Evolutionary conservation across 2,113 vertebrate species (phyloP).

Genomic region (Otolemur garnettii): DNA sequence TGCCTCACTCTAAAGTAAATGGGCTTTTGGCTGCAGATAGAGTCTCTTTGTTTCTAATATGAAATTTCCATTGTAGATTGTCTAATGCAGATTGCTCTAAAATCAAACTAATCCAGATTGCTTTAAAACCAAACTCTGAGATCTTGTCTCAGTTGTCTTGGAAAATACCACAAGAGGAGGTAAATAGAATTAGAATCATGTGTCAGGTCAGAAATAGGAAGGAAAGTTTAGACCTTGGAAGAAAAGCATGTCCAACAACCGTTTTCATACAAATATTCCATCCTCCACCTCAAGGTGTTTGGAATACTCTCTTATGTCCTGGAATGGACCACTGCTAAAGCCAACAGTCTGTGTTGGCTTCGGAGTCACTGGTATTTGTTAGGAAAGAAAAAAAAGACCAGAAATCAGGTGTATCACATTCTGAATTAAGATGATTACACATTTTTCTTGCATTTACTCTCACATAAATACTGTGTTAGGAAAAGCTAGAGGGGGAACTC

Average conservation of each 20-base stretch:
- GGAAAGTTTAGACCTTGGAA: not conserved
- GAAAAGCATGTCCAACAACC: not conserved
- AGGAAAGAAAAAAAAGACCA: not conserved
- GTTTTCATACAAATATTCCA: too few species aligned
- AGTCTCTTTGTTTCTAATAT: not conserved
- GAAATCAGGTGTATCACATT: not conserved
- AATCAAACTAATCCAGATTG: not conserved
- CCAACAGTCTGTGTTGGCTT: not conserved
- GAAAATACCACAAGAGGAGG: not conserved
- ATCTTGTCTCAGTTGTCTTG: not conserved
- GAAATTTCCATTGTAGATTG: not conserved
- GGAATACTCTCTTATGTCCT: too few species aligned
- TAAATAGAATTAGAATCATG: not conserved
- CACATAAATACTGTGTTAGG: not conserved
- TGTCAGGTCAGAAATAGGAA: not conserved
- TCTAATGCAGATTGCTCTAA: not conserved
- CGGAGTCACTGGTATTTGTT: not conserved
- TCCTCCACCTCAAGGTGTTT: too few species aligned
- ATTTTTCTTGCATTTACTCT: constrained; percentile 45
- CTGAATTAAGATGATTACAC: not conserved
- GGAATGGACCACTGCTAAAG: too few species aligned
- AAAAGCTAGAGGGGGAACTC: constrained; percentile 51
- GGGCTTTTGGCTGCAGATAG: not conserved
- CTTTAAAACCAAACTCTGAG: not conserved
- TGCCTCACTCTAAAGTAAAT: not conserved